Evolutionary conservation across 2,113 vertebrate genomes (phyloP).

Genomic region (Pica pica): DNA sequence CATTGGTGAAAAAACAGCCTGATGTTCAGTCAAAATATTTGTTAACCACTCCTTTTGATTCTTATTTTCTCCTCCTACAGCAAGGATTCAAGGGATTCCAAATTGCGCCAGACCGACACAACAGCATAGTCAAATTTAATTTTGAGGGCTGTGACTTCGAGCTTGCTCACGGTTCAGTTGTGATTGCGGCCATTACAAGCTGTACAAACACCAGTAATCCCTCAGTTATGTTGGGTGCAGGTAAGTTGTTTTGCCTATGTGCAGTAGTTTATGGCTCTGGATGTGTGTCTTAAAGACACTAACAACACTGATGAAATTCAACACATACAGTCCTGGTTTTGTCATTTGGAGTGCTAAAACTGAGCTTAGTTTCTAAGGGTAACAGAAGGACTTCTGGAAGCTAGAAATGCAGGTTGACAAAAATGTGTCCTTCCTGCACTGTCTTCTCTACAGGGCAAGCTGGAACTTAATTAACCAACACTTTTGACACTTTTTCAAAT

Average conservation of each 20-base stretch:
- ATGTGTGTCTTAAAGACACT: background rate
- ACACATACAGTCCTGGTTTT: background rate
- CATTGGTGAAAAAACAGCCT: background rate
- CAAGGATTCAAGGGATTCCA: slow-evolving; percentile 99
- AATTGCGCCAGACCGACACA: slow-evolving; percentile 75
- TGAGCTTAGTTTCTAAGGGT: background rate
- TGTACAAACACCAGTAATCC: slow-evolving; percentile 99
- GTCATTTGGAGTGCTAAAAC: background rate
- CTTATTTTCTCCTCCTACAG: slow-evolving; percentile 59
- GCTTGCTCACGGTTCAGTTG: slow-evolving; percentile 89
- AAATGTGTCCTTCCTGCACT: background rate
- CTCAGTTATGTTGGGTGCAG: slow-evolving; percentile 96
- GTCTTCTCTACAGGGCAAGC: background rate
- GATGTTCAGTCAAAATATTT: background rate
- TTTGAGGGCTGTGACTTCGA: slow-evolving; percentile 77
- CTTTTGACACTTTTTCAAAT: background rate
- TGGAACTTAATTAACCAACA: background rate
- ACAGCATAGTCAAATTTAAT: slow-evolving; percentile 72
- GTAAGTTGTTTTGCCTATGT: slow-evolving; percentile 63
- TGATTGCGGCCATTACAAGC: slow-evolving; percentile 97
- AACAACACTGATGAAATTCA: background rate
- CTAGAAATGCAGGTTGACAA: background rate
- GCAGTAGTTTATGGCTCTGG: background rate
- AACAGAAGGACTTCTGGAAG: background rate
- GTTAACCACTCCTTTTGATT: background rate